These are phyloP conservation scores for Hapalemur alaotrensis DNA, from an alignment of 2,797 vertebrate genomes.

Conservation along the genomic window DNA sequence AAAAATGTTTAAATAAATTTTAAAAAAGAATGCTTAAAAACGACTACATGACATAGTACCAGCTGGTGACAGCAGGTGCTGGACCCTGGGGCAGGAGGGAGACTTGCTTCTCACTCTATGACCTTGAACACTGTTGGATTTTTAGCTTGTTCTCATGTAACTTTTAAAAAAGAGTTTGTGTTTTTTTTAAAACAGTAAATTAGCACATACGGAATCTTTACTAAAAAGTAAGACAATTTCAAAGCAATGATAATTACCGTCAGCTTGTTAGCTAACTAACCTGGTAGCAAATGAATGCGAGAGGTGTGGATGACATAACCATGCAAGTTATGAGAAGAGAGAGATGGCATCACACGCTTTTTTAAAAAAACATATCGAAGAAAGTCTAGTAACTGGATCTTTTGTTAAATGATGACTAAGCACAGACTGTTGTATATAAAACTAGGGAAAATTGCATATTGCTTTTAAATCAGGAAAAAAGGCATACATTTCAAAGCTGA, in stretches of 20 bases:
- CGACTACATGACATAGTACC: background rate
- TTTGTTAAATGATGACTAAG: slow-evolving; percentile 23
- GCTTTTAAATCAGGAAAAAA: slow-evolving; percentile 38
- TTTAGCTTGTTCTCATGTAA: background rate
- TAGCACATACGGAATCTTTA: background rate
- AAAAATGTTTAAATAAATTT: background rate
- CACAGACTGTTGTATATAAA: background rate
- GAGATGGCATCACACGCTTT: background rate
- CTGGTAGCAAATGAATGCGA: background rate
- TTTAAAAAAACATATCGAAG: background rate
- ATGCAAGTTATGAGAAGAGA: background rate
- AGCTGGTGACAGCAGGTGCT: background rate
- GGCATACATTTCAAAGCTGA: background rate
- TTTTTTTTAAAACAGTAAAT: background rate
- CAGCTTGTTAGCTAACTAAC: background rate
- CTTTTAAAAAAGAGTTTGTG: background rate
- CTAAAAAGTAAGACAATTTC: background rate
- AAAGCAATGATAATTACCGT: background rate
- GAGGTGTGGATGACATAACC: background rate
- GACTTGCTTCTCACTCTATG: background rate
- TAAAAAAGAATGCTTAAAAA: background rate
- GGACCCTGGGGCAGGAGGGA: background rate
- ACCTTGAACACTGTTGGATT: background rate
- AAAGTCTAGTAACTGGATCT: background rate
- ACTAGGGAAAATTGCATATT: background rate